A percentile compares a stretch with the other conserved stretches of the same genome.
Conservation (phyloP, 2,888 invertebrate species). For the Halocaridina rubra region DNA sequence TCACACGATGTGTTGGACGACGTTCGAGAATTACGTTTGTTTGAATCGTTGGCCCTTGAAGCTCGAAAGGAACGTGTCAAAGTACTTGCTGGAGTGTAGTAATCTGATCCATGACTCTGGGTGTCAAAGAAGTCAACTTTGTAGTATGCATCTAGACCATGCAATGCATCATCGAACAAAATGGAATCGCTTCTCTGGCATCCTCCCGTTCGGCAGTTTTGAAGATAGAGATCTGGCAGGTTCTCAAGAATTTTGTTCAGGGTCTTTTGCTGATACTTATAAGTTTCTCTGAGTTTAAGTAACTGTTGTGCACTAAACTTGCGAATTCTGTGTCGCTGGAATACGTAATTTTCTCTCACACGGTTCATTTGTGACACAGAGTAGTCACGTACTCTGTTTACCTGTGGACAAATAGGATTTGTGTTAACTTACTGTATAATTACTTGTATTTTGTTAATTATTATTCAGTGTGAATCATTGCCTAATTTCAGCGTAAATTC, state of each 20-base stretch:
- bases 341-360: constrained; percentile 94
- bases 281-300: constrained; percentile 87
- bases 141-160: constrained; percentile 61
- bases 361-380: constrained; percentile 90
- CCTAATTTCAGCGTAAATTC: not conserved
- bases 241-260: constrained; percentile 93
- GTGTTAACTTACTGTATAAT: no score
- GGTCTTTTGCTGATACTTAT: constrained; percentile 95
- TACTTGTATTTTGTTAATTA: no score
- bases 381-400: constrained; percentile 91
- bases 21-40: constrained; percentile 74
- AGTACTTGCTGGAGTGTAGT: constrained; percentile 61
- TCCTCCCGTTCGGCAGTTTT: constrained; percentile 87
- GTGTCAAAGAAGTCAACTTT: constrained; percentile 58
- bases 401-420: constrained; percentile 75
- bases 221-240: constrained; percentile 88
- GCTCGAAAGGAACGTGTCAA: constrained; percentile 50
- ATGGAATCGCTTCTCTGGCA: constrained; percentile 78
- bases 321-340: constrained; percentile 92
- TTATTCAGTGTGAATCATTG: no score
- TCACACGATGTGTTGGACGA: constrained; percentile 74
- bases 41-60: constrained; percentile 71
- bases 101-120: constrained; percentile 54
- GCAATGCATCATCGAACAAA: constrained; percentile 59
- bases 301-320: constrained; percentile 95